These are phyloP conservation scores for Cavia porcellus DNA, from an alignment of 2,113 vertebrate species.

Conservation along the genomic window DNA sequence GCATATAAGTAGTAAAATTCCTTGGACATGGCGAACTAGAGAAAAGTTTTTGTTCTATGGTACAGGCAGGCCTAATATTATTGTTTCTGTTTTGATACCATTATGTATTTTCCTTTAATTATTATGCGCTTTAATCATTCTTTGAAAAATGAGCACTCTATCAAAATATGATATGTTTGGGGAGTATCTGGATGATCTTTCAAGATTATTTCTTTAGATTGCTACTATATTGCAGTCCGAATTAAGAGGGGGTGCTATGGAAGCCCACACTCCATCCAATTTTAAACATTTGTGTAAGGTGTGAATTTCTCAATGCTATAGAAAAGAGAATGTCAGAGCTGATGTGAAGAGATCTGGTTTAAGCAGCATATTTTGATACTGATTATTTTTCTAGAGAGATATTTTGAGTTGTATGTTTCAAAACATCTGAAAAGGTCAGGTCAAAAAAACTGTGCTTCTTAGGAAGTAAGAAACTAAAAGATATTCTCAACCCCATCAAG, in stretches of 20 bases:
- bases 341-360: background rate
- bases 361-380: background rate
- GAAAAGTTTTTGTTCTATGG: background rate
- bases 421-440: background rate
- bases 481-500: background rate
- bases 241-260: background rate
- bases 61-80: background rate
- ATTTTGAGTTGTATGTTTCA: background rate
- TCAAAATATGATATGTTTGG: background rate
- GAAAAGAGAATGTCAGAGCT: background rate
- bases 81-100: background rate
- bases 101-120: background rate
- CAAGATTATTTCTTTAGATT: background rate
- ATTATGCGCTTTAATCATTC: background rate
- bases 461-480: background rate
- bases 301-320: background rate
- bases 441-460: background rate
- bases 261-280: background rate
- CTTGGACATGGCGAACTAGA: background rate
- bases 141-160: background rate
- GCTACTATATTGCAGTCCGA: background rate
- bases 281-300: background rate
- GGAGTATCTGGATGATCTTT: background rate
- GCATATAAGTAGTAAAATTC: background rate
- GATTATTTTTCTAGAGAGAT: background rate